Conservation (phyloP, 2,888 invertebrate genomes). For the Spisula subtruncata region DNA sequence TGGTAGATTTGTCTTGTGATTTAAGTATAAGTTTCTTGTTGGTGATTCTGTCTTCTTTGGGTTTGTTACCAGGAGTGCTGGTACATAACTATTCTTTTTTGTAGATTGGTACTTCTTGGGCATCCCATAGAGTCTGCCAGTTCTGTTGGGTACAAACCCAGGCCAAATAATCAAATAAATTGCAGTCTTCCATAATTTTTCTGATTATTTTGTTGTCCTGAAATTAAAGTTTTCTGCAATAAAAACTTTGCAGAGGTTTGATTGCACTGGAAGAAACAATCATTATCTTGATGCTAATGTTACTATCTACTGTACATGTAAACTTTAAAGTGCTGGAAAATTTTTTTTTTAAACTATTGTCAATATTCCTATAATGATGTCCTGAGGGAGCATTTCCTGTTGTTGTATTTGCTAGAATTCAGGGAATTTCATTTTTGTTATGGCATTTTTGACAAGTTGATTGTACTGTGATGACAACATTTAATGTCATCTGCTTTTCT, state of each 20-base stretch:
- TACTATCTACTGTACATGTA: background rate
- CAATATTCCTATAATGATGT: background rate
- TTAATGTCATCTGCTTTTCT: background rate
- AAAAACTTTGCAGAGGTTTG: background rate
- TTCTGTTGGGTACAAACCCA: too few species aligned
- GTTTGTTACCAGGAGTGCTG: background rate
- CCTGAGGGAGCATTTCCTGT: background rate
- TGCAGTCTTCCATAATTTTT: background rate
- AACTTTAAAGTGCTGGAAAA: background rate
- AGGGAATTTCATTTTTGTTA: slow-evolving; percentile 22
- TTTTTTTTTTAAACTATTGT: background rate
- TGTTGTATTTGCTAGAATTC: background rate
- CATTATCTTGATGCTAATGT: background rate
- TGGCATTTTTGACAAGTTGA: slow-evolving; percentile 29
- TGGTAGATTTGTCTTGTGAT: background rate
- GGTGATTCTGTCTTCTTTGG: background rate
- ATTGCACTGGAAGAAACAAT: slow-evolving; percentile 10
- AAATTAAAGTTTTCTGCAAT: background rate
- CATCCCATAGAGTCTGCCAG: background rate
- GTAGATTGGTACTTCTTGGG: background rate
- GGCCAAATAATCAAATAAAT: too few species aligned
- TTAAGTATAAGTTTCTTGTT: background rate
- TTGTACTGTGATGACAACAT: slow-evolving; percentile 16
- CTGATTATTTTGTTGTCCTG: background rate
- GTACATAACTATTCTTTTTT: background rate